Base-by-base conservation (phyloP, 1,140 invertebrate genomes). In the Cherax quadricarinatus region DNA sequence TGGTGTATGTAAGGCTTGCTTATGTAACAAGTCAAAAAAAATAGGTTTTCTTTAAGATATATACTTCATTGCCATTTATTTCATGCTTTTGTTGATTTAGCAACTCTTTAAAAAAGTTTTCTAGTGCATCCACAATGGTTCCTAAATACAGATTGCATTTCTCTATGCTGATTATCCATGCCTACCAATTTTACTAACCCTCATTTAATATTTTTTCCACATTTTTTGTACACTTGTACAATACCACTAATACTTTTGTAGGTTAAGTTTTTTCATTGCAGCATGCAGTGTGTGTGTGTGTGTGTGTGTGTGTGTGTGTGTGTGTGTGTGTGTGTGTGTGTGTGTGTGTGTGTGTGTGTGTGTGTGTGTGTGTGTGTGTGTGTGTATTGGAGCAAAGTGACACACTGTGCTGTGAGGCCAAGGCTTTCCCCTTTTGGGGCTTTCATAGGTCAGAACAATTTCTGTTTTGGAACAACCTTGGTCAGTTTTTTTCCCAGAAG, bases 91-190 rank as follows among this genome's bases (percentile, higher is more conserved):
- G 41, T 62, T 85, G 83, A 85, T 70, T 66, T 85, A 66, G 70
- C 21, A 48, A 84, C 24, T 84, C 82, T n/a, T 84, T 84, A 21
- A 85, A 12, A 48, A 85, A 70, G 70, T 18, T 70, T 70, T 62
- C 70, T 24, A 70, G 60, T 30, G 70, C 70, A 85, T 85, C 83
- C 60, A 85, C 83, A 85, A 30, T 70, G 83, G 83, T 85, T 85
- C 83, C 83, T 85, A 85, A 85, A 85, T 85, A 85, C 70, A 85
- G 62, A 85, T 48, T 85, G 53, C 60, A 70, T 85, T 66, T 85
- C 62, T 66, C 30, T 66, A 48, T 62, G 70, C 62, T 85, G 70
- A 75, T 30, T 75, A n/a, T n/a, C 70, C 70, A 75, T 75, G 70
- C n/a, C n/a, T 75, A 49, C 62, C 49, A 85, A 85, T 85, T 41